Evolutionary conservation across 2,888 invertebrate genomes (phyloP).

Genomic region (Bursaphelenchus okinawaensis): DNA sequence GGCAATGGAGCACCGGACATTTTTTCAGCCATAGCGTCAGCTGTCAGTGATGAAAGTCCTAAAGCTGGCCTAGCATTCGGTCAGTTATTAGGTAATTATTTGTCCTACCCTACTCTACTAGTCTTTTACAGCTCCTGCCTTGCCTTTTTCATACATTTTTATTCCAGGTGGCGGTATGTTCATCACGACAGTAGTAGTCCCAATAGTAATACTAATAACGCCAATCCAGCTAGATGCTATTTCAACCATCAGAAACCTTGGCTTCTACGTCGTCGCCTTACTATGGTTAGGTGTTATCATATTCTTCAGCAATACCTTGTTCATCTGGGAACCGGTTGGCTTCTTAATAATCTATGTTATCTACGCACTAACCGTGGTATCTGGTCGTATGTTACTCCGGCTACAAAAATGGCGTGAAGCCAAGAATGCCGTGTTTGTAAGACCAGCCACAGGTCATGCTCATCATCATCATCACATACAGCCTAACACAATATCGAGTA

Average conservation of each 20-base stretch:
- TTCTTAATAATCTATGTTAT: slow-evolving; percentile 61
- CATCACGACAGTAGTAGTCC: slow-evolving; percentile 65
- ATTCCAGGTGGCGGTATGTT: slow-evolving; percentile 64
- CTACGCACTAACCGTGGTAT: slow-evolving; percentile 62
- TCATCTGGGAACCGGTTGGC: slow-evolving; percentile 62
- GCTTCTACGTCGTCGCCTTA: slow-evolving; percentile 62
- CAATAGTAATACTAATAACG: slow-evolving; percentile 62
- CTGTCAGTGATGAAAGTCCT: slow-evolving; percentile 50
- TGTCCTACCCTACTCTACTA: too few species aligned
- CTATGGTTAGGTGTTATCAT: slow-evolving; percentile 62
- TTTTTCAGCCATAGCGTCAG: slow-evolving; percentile 65
- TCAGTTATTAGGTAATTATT: slow-evolving; percentile 50
- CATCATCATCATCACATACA: too few species aligned
- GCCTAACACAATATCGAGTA: background rate
- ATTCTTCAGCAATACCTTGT: slow-evolving; percentile 60
- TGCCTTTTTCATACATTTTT: too few species aligned
- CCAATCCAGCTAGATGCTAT: slow-evolving; percentile 63
- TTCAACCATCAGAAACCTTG: slow-evolving; percentile 62
- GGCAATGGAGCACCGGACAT: slow-evolving; percentile 70
- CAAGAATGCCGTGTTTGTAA: slow-evolving; percentile 4
- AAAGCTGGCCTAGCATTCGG: slow-evolving; percentile 60
- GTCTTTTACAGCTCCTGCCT: background rate
- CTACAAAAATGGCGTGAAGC: slow-evolving; percentile 8
- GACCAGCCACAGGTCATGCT: background rate
- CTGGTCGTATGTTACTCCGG: slow-evolving; percentile 45